These are phyloP conservation scores for Drosophila maculinotata DNA, from an alignment of 2,888 invertebrate species.

Conservation along the genomic window DNA sequence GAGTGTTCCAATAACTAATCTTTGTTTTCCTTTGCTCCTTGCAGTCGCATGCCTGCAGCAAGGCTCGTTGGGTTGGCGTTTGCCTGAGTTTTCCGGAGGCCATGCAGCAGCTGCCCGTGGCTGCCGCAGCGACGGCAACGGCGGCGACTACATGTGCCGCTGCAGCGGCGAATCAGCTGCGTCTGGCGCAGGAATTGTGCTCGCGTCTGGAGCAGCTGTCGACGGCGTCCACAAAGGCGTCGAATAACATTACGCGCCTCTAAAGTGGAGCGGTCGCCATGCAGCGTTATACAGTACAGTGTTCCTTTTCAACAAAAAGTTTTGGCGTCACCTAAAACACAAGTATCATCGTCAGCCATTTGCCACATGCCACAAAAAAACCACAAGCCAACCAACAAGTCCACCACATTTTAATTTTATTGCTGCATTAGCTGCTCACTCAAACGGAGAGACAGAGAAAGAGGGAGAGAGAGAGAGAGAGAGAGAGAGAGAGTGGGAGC, in stretches of 20 bases:
- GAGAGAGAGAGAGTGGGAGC: constrained; percentile 7
- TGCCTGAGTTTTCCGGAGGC: constrained; percentile 86
- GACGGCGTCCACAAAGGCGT: constrained; percentile 81
- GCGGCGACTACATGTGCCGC: constrained; percentile 80
- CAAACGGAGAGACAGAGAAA: constrained; percentile 6
- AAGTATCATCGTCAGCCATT: constrained; percentile 45
- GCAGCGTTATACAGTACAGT: constrained; percentile 45
- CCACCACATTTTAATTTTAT: constrained; percentile 53
- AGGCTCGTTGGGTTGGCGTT: constrained; percentile 90
- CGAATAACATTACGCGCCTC: constrained; percentile 80
- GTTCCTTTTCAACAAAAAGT: constrained; percentile 63
- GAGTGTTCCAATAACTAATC: constrained; percentile 1
- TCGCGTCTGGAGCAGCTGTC: constrained; percentile 86
- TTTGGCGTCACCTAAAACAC: constrained; percentile 48
- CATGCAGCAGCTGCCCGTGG: constrained; percentile 70
- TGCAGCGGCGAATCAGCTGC: constrained; percentile 83
- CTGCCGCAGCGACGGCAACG: constrained; percentile 49
- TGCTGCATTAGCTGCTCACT: constrained; percentile 56
- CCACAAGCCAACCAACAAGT: constrained; percentile 39
- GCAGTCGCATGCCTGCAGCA: constrained; percentile 90
- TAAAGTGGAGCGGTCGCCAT: constrained; percentile 25
- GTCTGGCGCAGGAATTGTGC: constrained; percentile 86
- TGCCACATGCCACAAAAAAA: constrained; percentile 37
- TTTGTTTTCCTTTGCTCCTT: constrained; percentile 64
- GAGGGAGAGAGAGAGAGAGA: constrained; percentile 10